phyloP scores from a whole-genome alignment of 2,113 vertebrate genomes.

The Jaculus jaculus region DNA sequence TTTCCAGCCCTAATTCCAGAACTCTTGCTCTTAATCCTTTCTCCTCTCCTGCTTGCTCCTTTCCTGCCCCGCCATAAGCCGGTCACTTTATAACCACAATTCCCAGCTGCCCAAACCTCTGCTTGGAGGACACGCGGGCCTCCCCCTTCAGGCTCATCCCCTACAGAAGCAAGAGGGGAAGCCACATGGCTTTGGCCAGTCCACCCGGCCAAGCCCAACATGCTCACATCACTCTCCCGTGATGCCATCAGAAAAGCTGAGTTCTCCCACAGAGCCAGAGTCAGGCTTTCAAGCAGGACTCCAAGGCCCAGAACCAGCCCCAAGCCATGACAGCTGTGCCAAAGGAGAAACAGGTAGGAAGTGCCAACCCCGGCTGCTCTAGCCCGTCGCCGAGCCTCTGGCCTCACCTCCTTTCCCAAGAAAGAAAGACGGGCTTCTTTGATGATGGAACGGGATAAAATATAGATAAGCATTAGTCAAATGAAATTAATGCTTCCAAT shows the following conservation, averaged over 20 bases:
- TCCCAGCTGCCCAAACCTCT: not conserved
- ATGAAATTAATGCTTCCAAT: conserved; percentile 83
- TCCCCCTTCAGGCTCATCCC: not conserved
- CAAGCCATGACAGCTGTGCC: not conserved
- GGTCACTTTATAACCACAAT: not conserved
- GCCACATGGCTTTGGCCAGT: not conserved
- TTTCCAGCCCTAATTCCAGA: not conserved
- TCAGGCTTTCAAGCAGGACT: not conserved
- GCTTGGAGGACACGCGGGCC: not conserved
- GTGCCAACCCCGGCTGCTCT: not conserved
- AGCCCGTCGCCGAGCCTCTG: not conserved
- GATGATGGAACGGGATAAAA: conserved; percentile 71
- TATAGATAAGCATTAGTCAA: conserved; percentile 83
- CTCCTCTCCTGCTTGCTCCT: not conserved
- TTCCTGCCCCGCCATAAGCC: not conserved
- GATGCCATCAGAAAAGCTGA: not conserved
- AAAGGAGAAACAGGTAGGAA: not conserved
- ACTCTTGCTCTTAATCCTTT: not conserved
- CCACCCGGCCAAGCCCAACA: not conserved
- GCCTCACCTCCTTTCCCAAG: not conserved
- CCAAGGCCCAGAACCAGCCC: not conserved
- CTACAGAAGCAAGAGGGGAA: not conserved
- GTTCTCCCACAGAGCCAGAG: not conserved
- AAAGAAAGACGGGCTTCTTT: conserved; percentile 60
- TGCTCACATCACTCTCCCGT: not conserved